Evolutionary conservation across 1,140 invertebrate species (phyloP), one percentile per base, ranked within the genome.

Genomic region (Pseudachorutes palmiensis): DNA sequence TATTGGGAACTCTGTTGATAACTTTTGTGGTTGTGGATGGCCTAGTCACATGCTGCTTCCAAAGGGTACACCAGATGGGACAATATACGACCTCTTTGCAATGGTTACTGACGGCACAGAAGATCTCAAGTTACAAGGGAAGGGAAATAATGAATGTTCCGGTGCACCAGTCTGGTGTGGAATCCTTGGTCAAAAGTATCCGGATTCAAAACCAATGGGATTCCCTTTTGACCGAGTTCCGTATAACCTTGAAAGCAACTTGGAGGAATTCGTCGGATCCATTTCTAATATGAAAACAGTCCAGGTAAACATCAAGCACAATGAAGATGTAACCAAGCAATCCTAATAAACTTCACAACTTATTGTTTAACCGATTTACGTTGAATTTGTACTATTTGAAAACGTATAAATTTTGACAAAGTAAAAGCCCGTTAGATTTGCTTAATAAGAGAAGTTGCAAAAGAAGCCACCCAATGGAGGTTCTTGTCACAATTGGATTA

Each of bases 11-110:
- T 19, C 26, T 1, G 9, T 16, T 26, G 33, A 16, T 24, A 14
- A 26, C 12, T 26, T 51, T 29, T 92, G 90, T 77, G 89, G 90
- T 45, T 92, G 90, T 76, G 90, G 90, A 59, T 92, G 89, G 89
- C 91, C 91, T 1, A 84, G 91, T 58, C 88, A 93, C 76, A 85
- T 92, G 85, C 80, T 93, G 0, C 76, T 91, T 32, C 86, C 90
- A 0, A 88, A 86, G 77, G 91, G 91, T 28, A 84, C 77, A 2
- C 76, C 81, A 2, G 81, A 83, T 66, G 90, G 90, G n/a, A 85
- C 84, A 75, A 77, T 79, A 0, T 85, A 86, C 74, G 83, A 89
- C 63, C 76, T 92, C 1, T 92, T 91, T 76, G 85, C 86, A 48
- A 92, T 92, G 88, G 80, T 92, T 22, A 88, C 89, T 28, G 84